phyloP scores from a whole-genome alignment of 2,888 invertebrate species.

The Hydrotaea cyrtoneurina region DNA sequence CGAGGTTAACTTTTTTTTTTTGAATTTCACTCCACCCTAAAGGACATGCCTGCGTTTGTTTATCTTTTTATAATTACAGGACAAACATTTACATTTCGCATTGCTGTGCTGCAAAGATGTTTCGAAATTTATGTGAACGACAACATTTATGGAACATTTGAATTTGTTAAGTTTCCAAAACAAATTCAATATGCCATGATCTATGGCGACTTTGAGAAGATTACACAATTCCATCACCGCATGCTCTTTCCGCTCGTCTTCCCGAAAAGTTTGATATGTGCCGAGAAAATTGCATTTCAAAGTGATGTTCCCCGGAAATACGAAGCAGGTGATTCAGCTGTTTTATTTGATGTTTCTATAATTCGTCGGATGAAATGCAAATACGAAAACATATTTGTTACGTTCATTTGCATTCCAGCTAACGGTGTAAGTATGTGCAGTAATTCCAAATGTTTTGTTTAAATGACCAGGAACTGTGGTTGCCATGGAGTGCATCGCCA shows the following conservation, averaged over 20 bases:
- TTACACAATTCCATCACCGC: constrained; percentile 80
- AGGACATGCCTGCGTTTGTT: not conserved
- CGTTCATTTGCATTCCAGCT: too few relatives aligned
- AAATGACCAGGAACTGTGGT: constrained; percentile 77
- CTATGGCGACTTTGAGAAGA: constrained; percentile 79
- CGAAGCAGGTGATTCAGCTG: constrained; percentile 74
- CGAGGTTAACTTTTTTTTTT: too few relatives aligned
- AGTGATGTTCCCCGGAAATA: constrained; percentile 80
- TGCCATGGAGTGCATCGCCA: constrained; percentile 79
- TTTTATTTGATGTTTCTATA: too few relatives aligned
- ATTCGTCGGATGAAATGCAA: too few relatives aligned
- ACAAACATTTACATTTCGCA: constrained; percentile 78
- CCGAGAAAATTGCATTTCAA: constrained; percentile 79
- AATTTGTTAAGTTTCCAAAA: constrained; percentile 78
- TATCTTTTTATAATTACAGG: constrained; percentile 68
- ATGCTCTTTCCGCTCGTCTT: constrained; percentile 79
- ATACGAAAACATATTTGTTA: too few relatives aligned
- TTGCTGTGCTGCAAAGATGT: constrained; percentile 79
- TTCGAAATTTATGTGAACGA: constrained; percentile 81
- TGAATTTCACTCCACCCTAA: too few relatives aligned
- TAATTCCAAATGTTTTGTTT: not conserved
- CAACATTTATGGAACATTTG: constrained; percentile 79
- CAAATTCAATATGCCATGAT: constrained; percentile 78
- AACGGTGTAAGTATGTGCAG: too few relatives aligned
- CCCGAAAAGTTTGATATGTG: constrained; percentile 75